Percentiles rank a stretch among this genome's conserved stretches.
Conservation (phyloP, 2,113 vertebrate species). For the Propithecus coquereli region DNA sequence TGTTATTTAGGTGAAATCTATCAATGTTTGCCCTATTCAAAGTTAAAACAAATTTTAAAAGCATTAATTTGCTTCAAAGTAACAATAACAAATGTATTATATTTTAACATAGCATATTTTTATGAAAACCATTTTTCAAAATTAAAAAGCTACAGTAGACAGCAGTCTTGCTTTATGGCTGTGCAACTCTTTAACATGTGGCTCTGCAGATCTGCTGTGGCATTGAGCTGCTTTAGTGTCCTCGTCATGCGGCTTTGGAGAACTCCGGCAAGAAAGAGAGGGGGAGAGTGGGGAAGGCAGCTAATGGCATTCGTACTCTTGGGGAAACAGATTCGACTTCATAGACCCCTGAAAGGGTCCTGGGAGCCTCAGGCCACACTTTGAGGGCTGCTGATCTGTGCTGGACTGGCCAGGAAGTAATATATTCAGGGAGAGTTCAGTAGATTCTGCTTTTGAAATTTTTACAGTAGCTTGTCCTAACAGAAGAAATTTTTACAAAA, state of each 20-base stretch:
- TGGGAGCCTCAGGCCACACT: neutral
- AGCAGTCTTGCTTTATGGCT: neutral
- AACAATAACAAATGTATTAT: neutral
- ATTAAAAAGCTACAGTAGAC: neutral
- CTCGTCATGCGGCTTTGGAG: fast-evolving
- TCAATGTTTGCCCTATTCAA: neutral
- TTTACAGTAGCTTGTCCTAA: neutral
- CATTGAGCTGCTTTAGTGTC: neutral
- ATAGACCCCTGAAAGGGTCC: neutral
- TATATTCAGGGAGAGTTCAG: neutral
- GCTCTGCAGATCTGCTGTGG: neutral
- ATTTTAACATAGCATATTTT: neutral
- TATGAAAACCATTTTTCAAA: neutral
- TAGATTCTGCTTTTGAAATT: neutral
- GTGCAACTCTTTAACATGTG: neutral
- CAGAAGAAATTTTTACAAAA: neutral
- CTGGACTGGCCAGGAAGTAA: neutral
- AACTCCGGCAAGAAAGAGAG: too few relatives aligned
- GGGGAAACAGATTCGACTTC: neutral
- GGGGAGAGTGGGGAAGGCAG: fast-evolving
- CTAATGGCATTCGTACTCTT: fast-evolving
- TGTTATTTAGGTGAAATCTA: neutral
- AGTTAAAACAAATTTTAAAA: neutral
- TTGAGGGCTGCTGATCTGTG: neutral
- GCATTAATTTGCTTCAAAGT: neutral